These are phyloP conservation scores for Oplegnathus fasciatus DNA, from an alignment of 2,113 vertebrate genomes.

Conservation along the genomic window DNA sequence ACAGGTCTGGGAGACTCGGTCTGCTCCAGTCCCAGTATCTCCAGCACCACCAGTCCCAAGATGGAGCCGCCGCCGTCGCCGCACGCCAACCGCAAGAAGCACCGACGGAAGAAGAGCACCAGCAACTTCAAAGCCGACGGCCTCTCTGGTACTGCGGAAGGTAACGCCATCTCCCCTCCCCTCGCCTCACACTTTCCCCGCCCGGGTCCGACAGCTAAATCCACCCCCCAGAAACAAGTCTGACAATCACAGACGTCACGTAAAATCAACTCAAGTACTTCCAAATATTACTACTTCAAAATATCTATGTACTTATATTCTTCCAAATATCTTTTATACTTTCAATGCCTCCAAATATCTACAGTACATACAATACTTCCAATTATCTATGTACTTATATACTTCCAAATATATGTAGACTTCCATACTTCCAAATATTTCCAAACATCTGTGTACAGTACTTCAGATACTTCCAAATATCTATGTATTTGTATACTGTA, in stretches of 20 bases:
- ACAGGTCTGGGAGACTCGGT: conserved; percentile 93
- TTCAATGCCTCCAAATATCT: no score
- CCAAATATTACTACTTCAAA: no score
- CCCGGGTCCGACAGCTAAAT: conserved; percentile 11
- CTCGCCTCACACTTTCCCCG: conserved; percentile 63
- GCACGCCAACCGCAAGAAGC: conserved; percentile 98
- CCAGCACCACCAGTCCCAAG: conserved; percentile 96
- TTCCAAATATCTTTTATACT: no score
- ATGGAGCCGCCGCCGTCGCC: conserved; percentile 96
- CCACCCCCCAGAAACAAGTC: background rate
- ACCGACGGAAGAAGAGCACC: conserved; percentile 98
- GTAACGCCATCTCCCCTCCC: conserved; percentile 81
- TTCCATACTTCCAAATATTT: background rate
- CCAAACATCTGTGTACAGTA: no score
- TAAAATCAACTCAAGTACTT: background rate
- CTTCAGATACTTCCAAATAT: no score
- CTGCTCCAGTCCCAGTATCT: conserved; percentile 96
- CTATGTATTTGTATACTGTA: no score
- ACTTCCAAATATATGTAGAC: background rate
- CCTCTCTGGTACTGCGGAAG: conserved; percentile 94
- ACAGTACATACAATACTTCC: no score
- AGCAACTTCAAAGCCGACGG: conserved; percentile 98
- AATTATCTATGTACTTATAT: background rate
- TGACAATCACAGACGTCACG: background rate
- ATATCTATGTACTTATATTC: no score